Base-by-base conservation (phyloP, 1,140 invertebrate species). In the Drosophila kikkawai region DNA sequence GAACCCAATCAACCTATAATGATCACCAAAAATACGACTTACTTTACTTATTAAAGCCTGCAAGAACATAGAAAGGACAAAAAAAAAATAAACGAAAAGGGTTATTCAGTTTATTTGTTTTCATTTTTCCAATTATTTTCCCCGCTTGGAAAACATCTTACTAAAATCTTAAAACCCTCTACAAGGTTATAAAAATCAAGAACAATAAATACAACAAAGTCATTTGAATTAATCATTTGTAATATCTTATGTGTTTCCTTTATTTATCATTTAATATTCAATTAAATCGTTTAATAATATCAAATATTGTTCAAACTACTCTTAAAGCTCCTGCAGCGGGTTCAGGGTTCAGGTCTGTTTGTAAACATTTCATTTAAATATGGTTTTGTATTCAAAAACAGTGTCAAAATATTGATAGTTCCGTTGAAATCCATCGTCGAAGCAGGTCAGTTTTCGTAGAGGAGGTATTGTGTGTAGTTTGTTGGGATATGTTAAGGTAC, bases 381-480 rank as follows among this genome's bases (percentile, higher is more conserved):
- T 58, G 61, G 26, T 44, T 55, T 51, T 81, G 36, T 73, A 51
- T 50, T 71, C 36, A 32, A 53, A 64, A 48, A 19, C 41, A 17
- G 45, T 53, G 36, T 61, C 11, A 39, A 55, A 42, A 60, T 44
- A 29, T 75, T n/a, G 53, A 53, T 37, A 76, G 71, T 51, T 58
- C 32, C 39, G n/a, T 66, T 51, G 39, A 66, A 57, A 76, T 70
- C 69, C 51, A 42, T 48, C 15, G 32, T 59, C 13, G 8, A 56
- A 80, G 71, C 66, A 61, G 60, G 36, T 70, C 53, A 57, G 56
- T 61, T 63, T 59, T 51, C 29, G 41, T 79, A 80, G 13, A 56
- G 83, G 82, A 87, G 82, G 82, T 87, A 87, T 79, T 76, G 79
- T 45, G 79, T 45, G 50, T 71, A 68, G 32, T 51, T 75, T 63